Conservation (phyloP, 2,888 invertebrate species). For the Leucoma salicis region DNA sequence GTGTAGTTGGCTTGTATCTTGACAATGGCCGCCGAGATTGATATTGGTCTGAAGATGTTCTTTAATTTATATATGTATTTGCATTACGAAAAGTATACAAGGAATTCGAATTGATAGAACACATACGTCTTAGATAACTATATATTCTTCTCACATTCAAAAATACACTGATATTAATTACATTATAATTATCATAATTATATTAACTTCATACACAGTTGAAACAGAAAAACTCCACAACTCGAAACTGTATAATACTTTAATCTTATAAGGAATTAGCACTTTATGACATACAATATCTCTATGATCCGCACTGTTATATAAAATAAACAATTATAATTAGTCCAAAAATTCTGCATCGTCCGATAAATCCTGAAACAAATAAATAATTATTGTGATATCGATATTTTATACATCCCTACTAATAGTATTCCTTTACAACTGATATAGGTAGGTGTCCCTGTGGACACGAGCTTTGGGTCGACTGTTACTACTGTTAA, state of each 20-base stretch:
- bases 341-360: slow-evolving; percentile 56
- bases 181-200: slow-evolving; percentile 6
- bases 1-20: too few species aligned
- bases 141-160: slow-evolving; percentile 9
- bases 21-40: too few species aligned
- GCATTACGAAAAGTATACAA: too few species aligned
- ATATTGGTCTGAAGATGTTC: too few species aligned
- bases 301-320: slow-evolving; percentile 39
- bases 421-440: too few species aligned
- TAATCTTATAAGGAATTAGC: slow-evolving; percentile 66
- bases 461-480: too few species aligned
- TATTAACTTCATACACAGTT: neutral
- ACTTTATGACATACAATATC: slow-evolving; percentile 64
- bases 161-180: slow-evolving; percentile 9
- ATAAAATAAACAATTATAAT: slow-evolving; percentile 48
- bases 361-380: slow-evolving; percentile 74
- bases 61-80: too few species aligned
- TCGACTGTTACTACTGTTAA: too few species aligned
- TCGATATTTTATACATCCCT: too few species aligned
- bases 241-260: slow-evolving; percentile 63
- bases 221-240: slow-evolving; percentile 28
- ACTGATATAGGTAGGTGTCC: too few species aligned
- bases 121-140: neutral
- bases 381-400: slow-evolving; percentile 1
- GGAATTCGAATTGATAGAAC: slow-evolving; percentile 11